phyloP scores from a whole-genome alignment of 2,797 vertebrate species.

The Halcyon chelicuti region DNA sequence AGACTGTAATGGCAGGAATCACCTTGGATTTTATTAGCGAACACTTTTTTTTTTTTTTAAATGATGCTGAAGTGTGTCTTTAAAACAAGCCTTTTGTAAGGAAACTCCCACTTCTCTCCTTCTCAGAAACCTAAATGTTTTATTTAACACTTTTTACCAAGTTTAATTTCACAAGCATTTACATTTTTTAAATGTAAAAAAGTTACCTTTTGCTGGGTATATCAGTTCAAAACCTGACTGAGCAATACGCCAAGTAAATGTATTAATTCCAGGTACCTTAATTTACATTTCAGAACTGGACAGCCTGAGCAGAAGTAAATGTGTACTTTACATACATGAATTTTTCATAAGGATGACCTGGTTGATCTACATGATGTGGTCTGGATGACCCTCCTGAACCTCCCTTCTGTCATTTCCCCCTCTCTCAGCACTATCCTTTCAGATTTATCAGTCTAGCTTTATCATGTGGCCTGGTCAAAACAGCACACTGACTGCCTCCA shows the following conservation, averaged over 20 bases:
- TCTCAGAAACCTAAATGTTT: background rate
- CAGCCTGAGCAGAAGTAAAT: background rate
- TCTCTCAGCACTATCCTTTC: background rate
- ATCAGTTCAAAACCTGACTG: background rate
- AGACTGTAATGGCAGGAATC: background rate
- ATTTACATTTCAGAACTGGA: background rate
- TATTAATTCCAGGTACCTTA: background rate
- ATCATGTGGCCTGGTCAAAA: background rate
- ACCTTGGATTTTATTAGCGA: background rate
- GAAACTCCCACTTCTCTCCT: background rate
- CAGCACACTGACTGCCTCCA: background rate
- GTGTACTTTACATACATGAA: background rate
- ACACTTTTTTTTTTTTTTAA: background rate
- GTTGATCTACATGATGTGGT: background rate
- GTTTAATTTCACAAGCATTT: background rate
- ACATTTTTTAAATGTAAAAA: background rate
- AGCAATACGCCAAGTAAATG: background rate
- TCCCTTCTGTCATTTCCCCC: background rate
- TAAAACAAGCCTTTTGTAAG: background rate
- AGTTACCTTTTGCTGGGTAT: background rate
- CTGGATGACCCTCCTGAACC: background rate
- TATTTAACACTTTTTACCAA: background rate
- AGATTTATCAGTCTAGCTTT: background rate
- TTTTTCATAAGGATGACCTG: conserved; percentile 8
- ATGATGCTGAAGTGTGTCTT: background rate